phyloP scores from a whole-genome alignment of 2,888 invertebrate genomes.

The Clistopyga incitator region DNA sequence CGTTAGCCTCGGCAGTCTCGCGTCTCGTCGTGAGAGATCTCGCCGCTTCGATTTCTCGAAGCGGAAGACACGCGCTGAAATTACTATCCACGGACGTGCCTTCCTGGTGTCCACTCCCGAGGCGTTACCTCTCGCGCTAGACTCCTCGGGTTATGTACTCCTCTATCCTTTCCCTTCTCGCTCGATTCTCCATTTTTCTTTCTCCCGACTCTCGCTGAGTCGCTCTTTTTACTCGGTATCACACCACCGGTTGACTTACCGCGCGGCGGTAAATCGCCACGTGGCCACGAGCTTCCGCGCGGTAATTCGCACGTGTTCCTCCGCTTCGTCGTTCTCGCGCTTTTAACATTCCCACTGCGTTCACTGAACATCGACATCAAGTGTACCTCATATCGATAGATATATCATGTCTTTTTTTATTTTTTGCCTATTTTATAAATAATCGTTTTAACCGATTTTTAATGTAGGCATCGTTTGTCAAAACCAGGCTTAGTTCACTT shows the following conservation, averaged over 20 bases:
- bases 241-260: background rate
- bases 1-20: slow-evolving; percentile 19
- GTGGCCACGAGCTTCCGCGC: background rate
- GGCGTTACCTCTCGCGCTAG: slow-evolving; percentile 21
- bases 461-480: no score
- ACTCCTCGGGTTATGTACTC: slow-evolving; percentile 4
- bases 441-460: no score
- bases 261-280: background rate
- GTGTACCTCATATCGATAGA: background rate
- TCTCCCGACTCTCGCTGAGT: background rate
- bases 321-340: background rate
- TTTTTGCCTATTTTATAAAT: no score
- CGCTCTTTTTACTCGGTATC: slow-evolving; percentile 13
- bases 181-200: background rate
- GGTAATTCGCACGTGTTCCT: slow-evolving; percentile 1
- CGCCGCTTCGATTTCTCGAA: slow-evolving; percentile 54
- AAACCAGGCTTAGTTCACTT: background rate
- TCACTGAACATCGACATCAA: background rate
- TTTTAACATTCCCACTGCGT: slow-evolving; percentile 25
- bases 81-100: slow-evolving; percentile 60
- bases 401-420: background rate
- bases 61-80: slow-evolving; percentile 65
- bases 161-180: background rate
- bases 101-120: slow-evolving; percentile 45
- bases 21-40: slow-evolving; percentile 44